Conservation (phyloP, 1,140 invertebrate genomes). For the Bombyx mori region DNA sequence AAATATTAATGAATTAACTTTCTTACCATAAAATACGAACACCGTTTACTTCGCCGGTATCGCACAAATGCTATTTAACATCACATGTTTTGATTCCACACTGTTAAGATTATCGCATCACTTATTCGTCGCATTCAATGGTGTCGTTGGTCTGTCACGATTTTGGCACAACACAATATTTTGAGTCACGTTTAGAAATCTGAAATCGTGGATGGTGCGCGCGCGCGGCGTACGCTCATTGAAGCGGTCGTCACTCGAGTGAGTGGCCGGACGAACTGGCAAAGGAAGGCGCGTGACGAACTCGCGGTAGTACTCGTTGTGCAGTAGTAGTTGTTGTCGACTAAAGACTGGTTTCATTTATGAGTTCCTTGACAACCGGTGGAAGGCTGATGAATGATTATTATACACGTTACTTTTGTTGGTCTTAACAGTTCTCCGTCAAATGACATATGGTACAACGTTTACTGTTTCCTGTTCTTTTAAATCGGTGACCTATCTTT, state of each 20-base stretch:
- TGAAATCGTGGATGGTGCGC: constrained; percentile 28
- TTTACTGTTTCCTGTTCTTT: too few species aligned
- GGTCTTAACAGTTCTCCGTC: background rate
- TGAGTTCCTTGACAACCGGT: constrained; percentile 26
- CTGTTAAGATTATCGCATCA: constrained; percentile 16
- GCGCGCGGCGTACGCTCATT: constrained; percentile 28
- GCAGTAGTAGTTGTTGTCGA: constrained; percentile 24
- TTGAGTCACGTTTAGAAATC: constrained; percentile 32
- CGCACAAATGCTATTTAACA: constrained; percentile 19
- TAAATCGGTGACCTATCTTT: too few species aligned
- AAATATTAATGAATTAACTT: constrained; percentile 27
- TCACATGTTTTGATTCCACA: constrained; percentile 41
- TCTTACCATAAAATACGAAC: constrained; percentile 46
- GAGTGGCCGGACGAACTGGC: constrained; percentile 30
- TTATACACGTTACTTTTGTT: background rate
- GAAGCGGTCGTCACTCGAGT: constrained; percentile 27
- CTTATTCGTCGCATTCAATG: constrained; percentile 15
- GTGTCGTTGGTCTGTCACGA: constrained; percentile 19
- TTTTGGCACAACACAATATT: constrained; percentile 25
- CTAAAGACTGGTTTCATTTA: constrained; percentile 45
- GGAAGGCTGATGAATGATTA: constrained; percentile 3
- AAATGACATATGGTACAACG: too few species aligned
- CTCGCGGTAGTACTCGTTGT: constrained; percentile 30
- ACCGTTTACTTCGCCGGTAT: constrained; percentile 23
- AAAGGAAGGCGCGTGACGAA: constrained; percentile 23